These are phyloP conservation scores for Monopterus albus DNA, from an alignment of 2,113 vertebrate species.

Conservation along the genomic window DNA sequence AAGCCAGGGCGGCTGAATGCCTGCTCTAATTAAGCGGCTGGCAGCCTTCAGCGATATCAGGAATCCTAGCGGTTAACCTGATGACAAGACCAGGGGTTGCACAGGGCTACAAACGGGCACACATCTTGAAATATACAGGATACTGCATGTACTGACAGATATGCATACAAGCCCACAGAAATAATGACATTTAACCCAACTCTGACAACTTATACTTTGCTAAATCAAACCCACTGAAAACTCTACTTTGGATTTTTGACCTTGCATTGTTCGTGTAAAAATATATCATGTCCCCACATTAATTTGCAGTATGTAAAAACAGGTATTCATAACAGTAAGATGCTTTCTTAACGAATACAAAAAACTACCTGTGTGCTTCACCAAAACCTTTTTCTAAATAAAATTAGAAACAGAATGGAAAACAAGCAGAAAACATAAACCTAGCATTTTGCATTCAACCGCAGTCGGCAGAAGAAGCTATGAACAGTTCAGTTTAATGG, in stretches of 20 bases:
- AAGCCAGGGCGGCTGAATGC: conserved; percentile 74
- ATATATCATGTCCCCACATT: background rate
- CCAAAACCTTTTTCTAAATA: conserved; percentile 21
- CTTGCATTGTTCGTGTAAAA: background rate
- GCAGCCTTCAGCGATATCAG: conserved; percentile 66
- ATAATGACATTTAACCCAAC: conserved; percentile 1
- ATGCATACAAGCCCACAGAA: conserved; percentile 6
- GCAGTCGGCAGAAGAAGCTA: conserved; percentile 28
- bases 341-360: conserved; percentile 5
- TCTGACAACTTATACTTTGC: background rate
- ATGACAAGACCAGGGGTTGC: conserved; percentile 57
- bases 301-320: background rate
- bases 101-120: conserved; percentile 35
- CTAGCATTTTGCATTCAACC: conserved; percentile 4
- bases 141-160: background rate
- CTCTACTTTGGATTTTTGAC: background rate
- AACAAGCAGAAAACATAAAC: conserved; percentile 11
- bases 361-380: background rate
- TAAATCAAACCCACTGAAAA: background rate
- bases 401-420: conserved; percentile 18
- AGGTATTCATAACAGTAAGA: background rate
- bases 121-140: conserved; percentile 17
- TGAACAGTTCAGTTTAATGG: conserved; percentile 40
- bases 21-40: conserved; percentile 80
- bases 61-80: conserved; percentile 56